Base-by-base conservation (phyloP, 2,888 invertebrate species). In the Allygus modestus region DNA sequence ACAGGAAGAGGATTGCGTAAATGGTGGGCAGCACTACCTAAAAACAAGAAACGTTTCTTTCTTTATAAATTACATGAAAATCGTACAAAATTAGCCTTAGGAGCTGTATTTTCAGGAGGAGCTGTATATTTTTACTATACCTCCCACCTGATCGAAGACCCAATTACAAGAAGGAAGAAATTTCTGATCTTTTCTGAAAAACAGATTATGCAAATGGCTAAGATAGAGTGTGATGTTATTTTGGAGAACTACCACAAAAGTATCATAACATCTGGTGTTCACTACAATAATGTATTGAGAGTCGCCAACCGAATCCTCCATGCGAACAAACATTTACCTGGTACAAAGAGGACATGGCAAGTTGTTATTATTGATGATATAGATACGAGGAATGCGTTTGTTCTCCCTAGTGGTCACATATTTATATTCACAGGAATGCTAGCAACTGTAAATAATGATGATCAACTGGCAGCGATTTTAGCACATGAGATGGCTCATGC, bases 401-500 rank as follows among this genome's bases (percentile, higher is more conserved):
- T 83, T 65, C 88, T 93, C 82, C 92, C 93, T 93, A 92, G 91
- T 88, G 93, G 93, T 17, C 91, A 92, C 87, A 92, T 94, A 79
- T 92, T 93, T 89, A 91, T 94, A 0, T 92, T 91, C 87, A 89
- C 91, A 77, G 93, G 93, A 23, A 89, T 93, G 87, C 88, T 94
- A 37, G 88, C 91, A 0, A 87, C 92, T 26, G 90, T 91, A 73
- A 89, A 89, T 84, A 91, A 90, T 87, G 91, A 92, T 43, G 93
- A 94, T 88, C 92, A 93, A 87, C 89, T 94, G 41, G 93, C 91
- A 51, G 89, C 92, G 37, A 90, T 94, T 65, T 87, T 94, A 65
- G 92, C 92, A 9, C 94, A 94, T 89, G 94, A 94, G 89, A 92
- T 94, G 90, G 91, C 93, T 33, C 94, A 94, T 89, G 92, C 92